Base-by-base conservation (phyloP, 2,888 invertebrate species). In the Noctua fimbriata region DNA sequence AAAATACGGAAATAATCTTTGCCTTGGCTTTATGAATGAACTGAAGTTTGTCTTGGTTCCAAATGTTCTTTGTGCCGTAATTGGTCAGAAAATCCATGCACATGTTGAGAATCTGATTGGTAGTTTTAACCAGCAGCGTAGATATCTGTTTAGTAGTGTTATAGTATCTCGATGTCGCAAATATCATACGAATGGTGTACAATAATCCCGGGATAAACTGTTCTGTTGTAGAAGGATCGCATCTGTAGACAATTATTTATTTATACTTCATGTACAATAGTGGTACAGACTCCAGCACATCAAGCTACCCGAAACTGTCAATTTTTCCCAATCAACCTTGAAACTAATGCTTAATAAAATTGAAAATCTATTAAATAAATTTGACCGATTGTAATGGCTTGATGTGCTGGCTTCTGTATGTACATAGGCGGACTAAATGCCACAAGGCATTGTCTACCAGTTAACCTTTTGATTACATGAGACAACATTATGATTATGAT, bases 101-200 rank as follows among this genome's bases (percentile, higher is more conserved):
- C 82, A 98, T 98, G 78, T 98, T 98, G 32, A 99, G 98, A 95
- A 99, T 98, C 95, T 99, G 99, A 95, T 99, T 99, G 2, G 99
- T 99, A 58, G 99, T 98, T 97, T 99, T 98, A n/a, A 98, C 98
- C 88, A 98, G 96, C 32, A 98, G 95, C 0, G 98, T 98, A 0
- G 98, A 98, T 90, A 98, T 98, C 91, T 98, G 98, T 89, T 98
- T 98, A 0, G 98, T 98, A 2, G 98, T 98, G 92, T 98, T 98
- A 93, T 98, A 98, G 92, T 98, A 98, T 21, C 98, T 97, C 0
- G 99, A 99, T 0, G 98, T 98, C 14, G 98, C 98, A 91, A 98
- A 98, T 85, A 98, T 98, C 98, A 98, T 98, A 76, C 98, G 97
- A 86, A 99, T 98, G 0, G 98, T 98, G 89, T 98, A 98, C 93